phyloP scores from a whole-genome alignment of 1,140 invertebrate species.

The Melitaea cinxia region DNA sequence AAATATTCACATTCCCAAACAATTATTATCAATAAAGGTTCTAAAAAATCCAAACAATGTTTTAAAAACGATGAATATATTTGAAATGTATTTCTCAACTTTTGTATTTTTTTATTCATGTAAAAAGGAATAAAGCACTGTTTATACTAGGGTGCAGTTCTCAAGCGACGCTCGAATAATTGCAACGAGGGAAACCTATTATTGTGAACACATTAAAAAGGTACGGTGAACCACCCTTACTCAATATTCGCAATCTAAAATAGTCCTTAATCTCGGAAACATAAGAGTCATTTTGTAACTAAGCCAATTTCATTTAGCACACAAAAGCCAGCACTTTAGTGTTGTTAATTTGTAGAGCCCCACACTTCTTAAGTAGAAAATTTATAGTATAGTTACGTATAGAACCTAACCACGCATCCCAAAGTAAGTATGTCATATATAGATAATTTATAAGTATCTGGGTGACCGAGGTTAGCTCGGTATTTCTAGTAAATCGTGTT shows the following conservation, averaged over 20 bases:
- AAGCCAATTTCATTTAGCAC: constrained; percentile 19
- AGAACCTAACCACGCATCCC: constrained; percentile 1
- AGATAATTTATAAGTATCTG: too few relatives aligned
- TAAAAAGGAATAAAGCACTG: constrained; percentile 15
- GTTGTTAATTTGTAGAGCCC: constrained; percentile 28
- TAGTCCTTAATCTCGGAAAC: background rate
- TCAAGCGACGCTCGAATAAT: constrained; percentile 32
- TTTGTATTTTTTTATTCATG: background rate
- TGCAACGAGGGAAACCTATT: constrained; percentile 32
- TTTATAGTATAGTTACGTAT: constrained; percentile 18
- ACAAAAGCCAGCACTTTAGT: constrained; percentile 27
- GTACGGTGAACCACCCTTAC: constrained; percentile 14
- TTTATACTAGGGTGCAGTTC: constrained; percentile 13
- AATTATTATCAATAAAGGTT: too few relatives aligned
- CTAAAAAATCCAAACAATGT: background rate
- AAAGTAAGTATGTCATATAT: too few relatives aligned
- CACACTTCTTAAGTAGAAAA: constrained; percentile 21
- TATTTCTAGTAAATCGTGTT: too few relatives aligned
- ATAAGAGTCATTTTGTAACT: background rate
- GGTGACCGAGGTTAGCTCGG: too few relatives aligned
- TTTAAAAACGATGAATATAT: background rate
- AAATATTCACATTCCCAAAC: too few relatives aligned
- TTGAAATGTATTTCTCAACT: background rate
- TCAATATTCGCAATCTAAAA: constrained; percentile 16
- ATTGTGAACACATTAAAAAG: constrained; percentile 33